Evolutionary conservation across 2,888 invertebrate species (phyloP), one percentile per base, ranked within the genome.

Genomic region (Epsilonema sp.): DNA sequence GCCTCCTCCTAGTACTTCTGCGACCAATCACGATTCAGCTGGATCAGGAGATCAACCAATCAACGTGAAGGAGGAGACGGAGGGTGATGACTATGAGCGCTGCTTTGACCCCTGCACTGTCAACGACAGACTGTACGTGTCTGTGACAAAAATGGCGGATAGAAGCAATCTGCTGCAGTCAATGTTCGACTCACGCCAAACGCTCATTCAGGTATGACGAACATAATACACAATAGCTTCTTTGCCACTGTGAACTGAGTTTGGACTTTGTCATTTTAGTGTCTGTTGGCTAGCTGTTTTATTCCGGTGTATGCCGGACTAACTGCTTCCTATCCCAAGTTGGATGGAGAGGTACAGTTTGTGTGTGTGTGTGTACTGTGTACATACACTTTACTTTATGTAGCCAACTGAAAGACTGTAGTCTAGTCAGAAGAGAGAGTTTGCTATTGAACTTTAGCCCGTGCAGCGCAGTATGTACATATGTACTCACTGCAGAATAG

Each of bases 281-380:
- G 60, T 40, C 57, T 70, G 37, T 50, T 67, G 8, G 66, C 65
- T 16, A 86, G 87, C 55, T 83, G 71, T 56, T 92, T 86, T 66
- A 83, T 94, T 58, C 92, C 92, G 48, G 75, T 89, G 50, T 92
- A 90, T 68, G 89, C 86, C 13, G 90, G 52, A 52, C 58, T 92
- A 4, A 70, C 87, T 56, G 42, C 42, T 25, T 56, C 53, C 11
- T 67, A 86, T 36, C 89, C 90, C 39, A 90, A 90, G n/a, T 58
- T 82, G 23, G 57, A 65, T 43, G 64, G 65, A 45, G 62, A 63
- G 55, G 71, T 72, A 57, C 60, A 62, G 56, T 42, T 40, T 24
- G 3, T 26, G 19, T 8, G 19, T 23, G 48, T 13, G 26, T 13
- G 13, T 11, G 11, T 22, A 26, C 26, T 42, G 11, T n/a, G n/a